Evolutionary conservation across 2,888 invertebrate species (phyloP).

Genomic region (Cyaniris semiargus): DNA sequence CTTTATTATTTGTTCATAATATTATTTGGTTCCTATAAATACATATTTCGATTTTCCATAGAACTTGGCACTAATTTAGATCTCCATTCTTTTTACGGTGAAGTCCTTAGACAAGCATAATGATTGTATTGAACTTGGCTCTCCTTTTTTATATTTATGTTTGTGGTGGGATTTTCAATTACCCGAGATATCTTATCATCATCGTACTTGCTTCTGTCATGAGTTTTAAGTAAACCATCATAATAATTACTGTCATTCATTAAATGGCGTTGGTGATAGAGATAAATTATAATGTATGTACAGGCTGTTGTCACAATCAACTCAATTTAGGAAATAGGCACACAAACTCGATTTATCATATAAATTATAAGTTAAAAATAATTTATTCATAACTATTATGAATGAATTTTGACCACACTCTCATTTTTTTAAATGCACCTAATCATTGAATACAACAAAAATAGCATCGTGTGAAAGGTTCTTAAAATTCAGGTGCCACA

Average conservation of each 20-base stretch:
- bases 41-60: too few relatives aligned
- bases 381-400: not conserved
- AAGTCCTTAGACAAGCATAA: too few relatives aligned
- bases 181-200: not conserved
- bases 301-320: not conserved
- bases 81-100: too few relatives aligned
- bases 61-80: too few relatives aligned
- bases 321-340: not conserved
- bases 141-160: too few relatives aligned
- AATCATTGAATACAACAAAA: not conserved
- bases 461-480: not conserved
- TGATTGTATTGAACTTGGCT: too few relatives aligned
- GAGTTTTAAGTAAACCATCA: conserved; percentile 10
- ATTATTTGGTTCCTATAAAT: too few relatives aligned
- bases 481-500: conserved; percentile 1
- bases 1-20: too few relatives aligned
- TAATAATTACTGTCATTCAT: conserved; percentile 10
- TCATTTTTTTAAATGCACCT: not conserved
- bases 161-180: too few relatives aligned
- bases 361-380: not conserved
- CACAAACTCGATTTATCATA: not conserved
- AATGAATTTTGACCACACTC: not conserved
- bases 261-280: not conserved
- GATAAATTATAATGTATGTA: not conserved
- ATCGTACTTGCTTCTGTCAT: not conserved